A percentile compares a stretch with the other conserved stretches of the same genome.
phyloP scores from a whole-genome alignment of 2,113 vertebrate species.

The Motacilla tschutschensis region DNA sequence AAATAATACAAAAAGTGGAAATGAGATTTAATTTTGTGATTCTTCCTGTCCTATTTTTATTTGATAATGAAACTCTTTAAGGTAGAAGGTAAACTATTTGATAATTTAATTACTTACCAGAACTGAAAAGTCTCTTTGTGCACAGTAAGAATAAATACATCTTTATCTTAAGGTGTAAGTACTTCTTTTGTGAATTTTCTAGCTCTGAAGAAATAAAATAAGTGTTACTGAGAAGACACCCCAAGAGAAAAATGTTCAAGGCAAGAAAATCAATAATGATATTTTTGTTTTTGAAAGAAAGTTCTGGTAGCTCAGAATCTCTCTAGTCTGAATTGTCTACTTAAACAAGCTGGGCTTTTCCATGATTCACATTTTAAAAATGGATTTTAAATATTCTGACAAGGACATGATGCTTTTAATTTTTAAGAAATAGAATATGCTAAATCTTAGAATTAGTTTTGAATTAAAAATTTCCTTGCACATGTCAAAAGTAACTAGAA shows the following conservation, averaged over 20 bases:
- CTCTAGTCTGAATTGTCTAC: neutral
- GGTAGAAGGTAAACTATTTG: neutral
- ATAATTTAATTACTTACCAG: neutral
- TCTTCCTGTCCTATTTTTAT: neutral
- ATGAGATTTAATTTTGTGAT: neutral
- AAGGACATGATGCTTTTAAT: accelerated
- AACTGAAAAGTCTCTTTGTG: neutral
- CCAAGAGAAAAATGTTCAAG: neutral
- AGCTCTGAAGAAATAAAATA: neutral
- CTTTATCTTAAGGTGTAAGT: neutral
- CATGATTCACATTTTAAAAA: neutral
- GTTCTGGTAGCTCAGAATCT: neutral
- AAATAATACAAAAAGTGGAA: neutral
- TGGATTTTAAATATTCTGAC: neutral
- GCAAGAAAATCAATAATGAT: neutral
- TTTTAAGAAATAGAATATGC: neutral
- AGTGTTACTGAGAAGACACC: neutral
- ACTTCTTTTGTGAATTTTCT: neutral
- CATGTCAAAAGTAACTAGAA: neutral
- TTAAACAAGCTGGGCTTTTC: neutral
- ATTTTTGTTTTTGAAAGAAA: neutral
- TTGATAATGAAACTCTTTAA: neutral
- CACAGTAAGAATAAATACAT: neutral
- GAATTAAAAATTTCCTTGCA: neutral
- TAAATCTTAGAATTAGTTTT: neutral